Percentiles rank a stretch among this genome's conserved stretches.
Evolutionary conservation across 1,140 invertebrate genomes (phyloP).

Genomic region (Heliconius hermathena): DNA sequence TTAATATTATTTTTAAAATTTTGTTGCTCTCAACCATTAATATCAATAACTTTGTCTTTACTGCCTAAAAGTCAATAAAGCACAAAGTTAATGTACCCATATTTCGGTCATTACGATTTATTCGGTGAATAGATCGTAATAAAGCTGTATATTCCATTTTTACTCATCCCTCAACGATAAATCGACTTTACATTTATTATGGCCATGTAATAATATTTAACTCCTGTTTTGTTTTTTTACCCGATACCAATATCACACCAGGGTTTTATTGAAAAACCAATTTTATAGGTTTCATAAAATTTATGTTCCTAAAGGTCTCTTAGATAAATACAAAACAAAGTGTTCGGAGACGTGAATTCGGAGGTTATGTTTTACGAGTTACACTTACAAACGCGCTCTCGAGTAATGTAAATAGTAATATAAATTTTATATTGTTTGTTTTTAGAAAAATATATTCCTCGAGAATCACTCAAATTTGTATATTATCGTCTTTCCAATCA

Average conservation of each 20-base stretch:
- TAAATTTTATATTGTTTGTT: conserved; percentile 14
- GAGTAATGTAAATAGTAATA: conserved; percentile 8
- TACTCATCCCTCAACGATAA: conserved; percentile 47
- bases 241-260: conserved; percentile 51
- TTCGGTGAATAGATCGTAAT: conserved; percentile 39
- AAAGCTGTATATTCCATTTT: conserved; percentile 44
- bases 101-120: conserved; percentile 34
- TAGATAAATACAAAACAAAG: conserved; percentile 53
- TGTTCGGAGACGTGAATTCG: conserved; percentile 33
- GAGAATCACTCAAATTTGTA: too few species aligned
- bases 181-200: conserved; percentile 58
- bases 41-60: conserved; percentile 29
- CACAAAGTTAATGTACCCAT: conserved; percentile 29
- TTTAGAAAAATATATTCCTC: not conserved
- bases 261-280: conserved; percentile 63
- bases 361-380: conserved; percentile 19
- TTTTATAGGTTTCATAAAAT: conserved; percentile 63
- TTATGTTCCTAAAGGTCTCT: conserved; percentile 50
- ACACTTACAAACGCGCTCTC: not conserved
- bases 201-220: conserved; percentile 52
- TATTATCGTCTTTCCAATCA: too few species aligned
- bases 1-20: not conserved
- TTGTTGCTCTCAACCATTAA: not conserved
- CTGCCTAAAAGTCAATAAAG: conserved; percentile 24
- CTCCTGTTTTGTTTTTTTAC: conserved; percentile 60